Conservation (phyloP, 2,888 invertebrate species). For the Pseudoips prasinana region DNA sequence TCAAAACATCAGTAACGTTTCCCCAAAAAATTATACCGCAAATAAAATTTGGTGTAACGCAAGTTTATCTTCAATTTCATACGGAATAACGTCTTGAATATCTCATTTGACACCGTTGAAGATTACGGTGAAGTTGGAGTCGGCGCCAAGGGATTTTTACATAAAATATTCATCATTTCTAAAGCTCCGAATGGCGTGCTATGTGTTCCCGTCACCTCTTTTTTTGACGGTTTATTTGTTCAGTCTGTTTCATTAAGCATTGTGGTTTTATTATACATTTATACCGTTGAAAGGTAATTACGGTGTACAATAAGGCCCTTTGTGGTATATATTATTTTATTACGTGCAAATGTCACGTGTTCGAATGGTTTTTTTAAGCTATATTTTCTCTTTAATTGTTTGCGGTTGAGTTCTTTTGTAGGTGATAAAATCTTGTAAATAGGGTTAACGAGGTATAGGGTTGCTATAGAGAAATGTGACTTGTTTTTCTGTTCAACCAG, state of each 20-base stretch:
- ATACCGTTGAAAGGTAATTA: conserved; percentile 40
- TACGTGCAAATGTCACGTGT: conserved; percentile 25
- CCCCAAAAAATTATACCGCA: conserved; percentile 26
- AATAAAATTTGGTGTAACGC: conserved; percentile 33
- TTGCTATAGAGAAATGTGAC: too few species aligned
- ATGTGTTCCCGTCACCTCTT: conserved; percentile 40
- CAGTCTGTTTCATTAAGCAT: conserved; percentile 40
- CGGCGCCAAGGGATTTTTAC: conserved; percentile 42
- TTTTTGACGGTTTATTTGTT: conserved; percentile 38
- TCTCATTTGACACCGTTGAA: conserved; percentile 52
- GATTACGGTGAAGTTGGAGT: conserved; percentile 42
- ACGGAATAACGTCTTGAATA: conserved; percentile 52
- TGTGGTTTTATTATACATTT: conserved; percentile 36
- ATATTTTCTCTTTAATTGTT: not conserved
- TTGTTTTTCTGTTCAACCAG: too few species aligned
- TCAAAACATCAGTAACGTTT: too few species aligned
- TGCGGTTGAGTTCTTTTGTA: too few species aligned
- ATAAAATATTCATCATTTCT: conserved; percentile 61
- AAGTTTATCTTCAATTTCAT: conserved; percentile 48
- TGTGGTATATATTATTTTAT: conserved; percentile 36
- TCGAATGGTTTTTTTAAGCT: conserved; percentile 2
- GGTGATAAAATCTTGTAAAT: too few species aligned
- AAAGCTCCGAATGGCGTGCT: conserved; percentile 41
- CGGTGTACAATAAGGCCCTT: conserved; percentile 35
- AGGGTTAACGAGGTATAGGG: too few species aligned